A percentile compares a stretch with the other conserved stretches of the same genome.
These are phyloP conservation scores for Adoxophyes honmai DNA, from an alignment of 1,140 invertebrate genomes.

Conservation along the genomic window DNA sequence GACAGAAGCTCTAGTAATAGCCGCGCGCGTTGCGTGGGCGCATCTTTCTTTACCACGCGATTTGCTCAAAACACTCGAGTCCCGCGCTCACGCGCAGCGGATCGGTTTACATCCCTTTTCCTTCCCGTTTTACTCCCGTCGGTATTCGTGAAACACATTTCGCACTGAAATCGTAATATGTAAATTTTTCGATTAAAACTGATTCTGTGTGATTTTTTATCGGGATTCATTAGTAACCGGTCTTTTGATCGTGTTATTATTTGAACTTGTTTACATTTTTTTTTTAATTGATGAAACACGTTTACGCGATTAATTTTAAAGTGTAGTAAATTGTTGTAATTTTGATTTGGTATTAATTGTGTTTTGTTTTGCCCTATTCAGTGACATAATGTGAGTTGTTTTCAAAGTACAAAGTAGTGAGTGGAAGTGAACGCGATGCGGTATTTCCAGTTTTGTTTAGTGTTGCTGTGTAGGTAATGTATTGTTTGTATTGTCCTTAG, in stretches of 20 bases:
- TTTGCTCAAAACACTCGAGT: constrained; percentile 59
- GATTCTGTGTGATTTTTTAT: too few relatives aligned
- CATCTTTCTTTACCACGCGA: constrained; percentile 53
- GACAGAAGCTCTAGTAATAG: constrained; percentile 64
- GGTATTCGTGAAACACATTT: not conserved
- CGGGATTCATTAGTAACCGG: too few relatives aligned
- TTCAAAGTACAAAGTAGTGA: too few relatives aligned
- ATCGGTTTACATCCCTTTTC: constrained; percentile 42
- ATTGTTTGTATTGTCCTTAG: constrained; percentile 15
- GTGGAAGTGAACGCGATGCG: constrained; percentile 35
- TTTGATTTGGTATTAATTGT: constrained; percentile 30
- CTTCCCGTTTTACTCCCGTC: constrained; percentile 16
- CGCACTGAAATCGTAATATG: too few relatives aligned
- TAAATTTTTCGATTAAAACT: too few relatives aligned
- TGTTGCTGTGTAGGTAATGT: constrained; percentile 54
- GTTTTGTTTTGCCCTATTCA: constrained; percentile 19
- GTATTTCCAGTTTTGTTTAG: constrained; percentile 58
- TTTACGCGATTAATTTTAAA: too few relatives aligned
- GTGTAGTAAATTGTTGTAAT: not conserved
- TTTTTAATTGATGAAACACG: too few relatives aligned
- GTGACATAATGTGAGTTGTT: constrained; percentile 22
- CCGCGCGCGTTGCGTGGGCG: constrained; percentile 54
- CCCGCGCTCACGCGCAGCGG: constrained; percentile 30
- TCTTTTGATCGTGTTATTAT: too few relatives aligned
- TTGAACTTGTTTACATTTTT: too few relatives aligned